Conservation (phyloP, 1,140 invertebrate genomes). For the Brachionus rubens region DNA sequence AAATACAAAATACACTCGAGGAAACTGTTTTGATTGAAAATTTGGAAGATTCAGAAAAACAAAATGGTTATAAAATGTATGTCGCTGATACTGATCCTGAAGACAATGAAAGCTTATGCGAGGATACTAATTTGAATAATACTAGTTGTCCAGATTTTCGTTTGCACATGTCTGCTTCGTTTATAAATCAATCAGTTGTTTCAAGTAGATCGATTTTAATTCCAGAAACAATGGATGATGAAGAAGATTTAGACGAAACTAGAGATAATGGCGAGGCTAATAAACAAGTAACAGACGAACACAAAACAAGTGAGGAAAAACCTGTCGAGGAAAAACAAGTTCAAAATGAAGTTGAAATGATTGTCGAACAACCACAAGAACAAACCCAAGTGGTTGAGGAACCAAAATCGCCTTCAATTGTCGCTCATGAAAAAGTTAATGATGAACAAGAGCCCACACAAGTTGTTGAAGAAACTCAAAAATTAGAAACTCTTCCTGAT, state of each 20-base stretch:
- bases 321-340: no score
- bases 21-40: background rate
- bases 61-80: background rate
- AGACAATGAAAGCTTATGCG: background rate
- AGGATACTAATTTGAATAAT: slow-evolving; percentile 6
- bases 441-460: no score
- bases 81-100: background rate
- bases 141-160: slow-evolving; percentile 12
- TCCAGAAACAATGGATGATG: background rate
- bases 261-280: background rate
- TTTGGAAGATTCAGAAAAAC: background rate
- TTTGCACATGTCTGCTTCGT: background rate
- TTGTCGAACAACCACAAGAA: no score
- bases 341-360: no score
- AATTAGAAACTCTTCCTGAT: no score
- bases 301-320: background rate
- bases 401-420: no score
- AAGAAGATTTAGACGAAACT: background rate
- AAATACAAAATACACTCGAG: slow-evolving; percentile 22
- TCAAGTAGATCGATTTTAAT: background rate
- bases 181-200: slow-evolving; percentile 14
- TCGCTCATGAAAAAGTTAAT: no score
- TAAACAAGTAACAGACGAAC: background rate
- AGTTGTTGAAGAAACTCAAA: no score
- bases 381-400: no score